A percentile compares a stretch with the other conserved stretches of the same genome.
phyloP scores from a whole-genome alignment of 2,113 vertebrate species.

The Uria aalge region DNA sequence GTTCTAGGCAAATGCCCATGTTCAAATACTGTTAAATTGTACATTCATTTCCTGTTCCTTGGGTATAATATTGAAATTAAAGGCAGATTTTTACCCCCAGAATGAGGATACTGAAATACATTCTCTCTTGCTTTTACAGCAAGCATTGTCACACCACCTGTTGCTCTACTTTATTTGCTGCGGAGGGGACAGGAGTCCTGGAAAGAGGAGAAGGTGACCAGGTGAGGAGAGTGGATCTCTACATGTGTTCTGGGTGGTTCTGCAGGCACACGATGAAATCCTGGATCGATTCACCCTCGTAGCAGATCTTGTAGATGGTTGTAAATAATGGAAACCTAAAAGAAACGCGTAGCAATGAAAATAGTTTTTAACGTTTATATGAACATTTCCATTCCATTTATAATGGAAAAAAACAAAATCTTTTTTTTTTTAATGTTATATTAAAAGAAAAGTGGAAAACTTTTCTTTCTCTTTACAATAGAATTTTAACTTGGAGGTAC shows the following conservation, averaged over 20 bases:
- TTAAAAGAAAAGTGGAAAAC: neutral
- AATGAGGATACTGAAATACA: neutral
- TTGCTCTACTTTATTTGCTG: neutral
- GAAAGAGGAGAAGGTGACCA: neutral
- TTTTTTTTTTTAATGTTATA: neutral
- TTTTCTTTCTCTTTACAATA: neutral
- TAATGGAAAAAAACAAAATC: neutral
- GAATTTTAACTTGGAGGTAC: neutral
- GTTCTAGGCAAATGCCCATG: neutral
- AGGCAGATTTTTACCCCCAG: neutral
- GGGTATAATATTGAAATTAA: neutral
- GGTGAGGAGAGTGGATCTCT: neutral
- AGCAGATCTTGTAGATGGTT: slow-evolving; percentile 85
- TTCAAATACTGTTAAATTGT: neutral
- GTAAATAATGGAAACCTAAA: slow-evolving; percentile 84
- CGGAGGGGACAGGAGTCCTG: neutral
- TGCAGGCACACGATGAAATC: slow-evolving; percentile 86
- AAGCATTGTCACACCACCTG: neutral
- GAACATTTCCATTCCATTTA: neutral
- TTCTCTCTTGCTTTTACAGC: neutral
- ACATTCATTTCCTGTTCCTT: neutral
- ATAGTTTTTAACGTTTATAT: neutral
- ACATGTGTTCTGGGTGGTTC: slow-evolving; percentile 84
- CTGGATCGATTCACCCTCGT: slow-evolving; percentile 75
- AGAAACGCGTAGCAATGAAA: neutral